Conservation (phyloP, 2,797 vertebrate species). For the Danio kyathit region DNA sequence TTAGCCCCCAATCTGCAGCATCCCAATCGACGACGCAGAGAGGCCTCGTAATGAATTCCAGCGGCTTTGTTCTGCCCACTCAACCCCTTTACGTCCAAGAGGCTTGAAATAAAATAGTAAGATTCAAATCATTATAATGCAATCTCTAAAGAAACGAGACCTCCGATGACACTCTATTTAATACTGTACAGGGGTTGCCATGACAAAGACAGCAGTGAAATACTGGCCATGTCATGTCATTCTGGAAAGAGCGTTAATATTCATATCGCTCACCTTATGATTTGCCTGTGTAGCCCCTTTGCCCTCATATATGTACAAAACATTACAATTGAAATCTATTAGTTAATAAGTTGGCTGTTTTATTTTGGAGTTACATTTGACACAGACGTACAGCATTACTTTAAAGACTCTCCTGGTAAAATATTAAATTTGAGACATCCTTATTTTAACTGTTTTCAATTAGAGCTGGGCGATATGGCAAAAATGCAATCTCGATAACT, state of each 20-base stretch:
- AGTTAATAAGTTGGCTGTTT: background rate
- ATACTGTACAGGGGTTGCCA: constrained; percentile 52
- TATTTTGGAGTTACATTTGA: background rate
- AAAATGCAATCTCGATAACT: no score
- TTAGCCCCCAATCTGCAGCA: constrained; percentile 54
- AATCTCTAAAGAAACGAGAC: constrained; percentile 56
- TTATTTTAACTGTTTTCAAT: no score
- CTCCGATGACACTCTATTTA: constrained; percentile 48
- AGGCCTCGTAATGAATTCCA: constrained; percentile 68
- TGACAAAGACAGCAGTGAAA: constrained; percentile 51
- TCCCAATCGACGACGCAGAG: constrained; percentile 46
- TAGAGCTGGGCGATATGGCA: no score
- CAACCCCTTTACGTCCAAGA: constrained; percentile 48
- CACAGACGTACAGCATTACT: background rate
- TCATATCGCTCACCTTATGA: constrained; percentile 7
- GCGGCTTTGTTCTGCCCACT: constrained; percentile 67
- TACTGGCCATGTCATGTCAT: constrained; percentile 29
- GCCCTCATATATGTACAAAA: background rate
- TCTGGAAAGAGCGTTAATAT: constrained; percentile 25
- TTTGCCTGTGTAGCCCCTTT: background rate
- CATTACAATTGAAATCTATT: background rate
- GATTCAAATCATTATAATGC: constrained; percentile 65
- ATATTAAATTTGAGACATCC: no score
- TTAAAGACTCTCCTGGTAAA: no score
- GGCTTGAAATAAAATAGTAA: constrained; percentile 67